Evolutionary conservation across 2,888 invertebrate genomes (phyloP), one percentile per base, ranked within the genome.

Genomic region (Noctua janthina): DNA sequence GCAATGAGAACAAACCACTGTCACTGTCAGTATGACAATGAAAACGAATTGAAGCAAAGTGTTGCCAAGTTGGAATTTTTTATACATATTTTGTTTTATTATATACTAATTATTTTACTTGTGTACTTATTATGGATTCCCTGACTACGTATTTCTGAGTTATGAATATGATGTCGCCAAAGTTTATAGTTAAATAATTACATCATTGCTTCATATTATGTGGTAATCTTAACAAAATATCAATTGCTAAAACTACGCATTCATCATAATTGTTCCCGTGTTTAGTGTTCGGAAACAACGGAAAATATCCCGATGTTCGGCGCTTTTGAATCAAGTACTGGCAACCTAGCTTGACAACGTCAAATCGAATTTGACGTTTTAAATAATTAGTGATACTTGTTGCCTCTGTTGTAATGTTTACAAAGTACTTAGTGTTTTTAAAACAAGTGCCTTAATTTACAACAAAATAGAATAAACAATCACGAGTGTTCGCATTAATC

Each of bases 401-500:
- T 96, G 87, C 90, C 80, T 78, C 83, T 81, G 78, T 76, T 84
- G 62, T 76, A 84, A 68, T 89, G 89, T 89, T 89, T 89, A 89
- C 87, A 83, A 85, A 87, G 74, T 88, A 39, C 39, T 39, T 39
- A 82, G 68, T 88, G 79, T 86, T 88, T 84, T 85, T 72, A 79
- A 81, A 87, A 87, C 88, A 90, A 90, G 83, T 87, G 82, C 82
- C 76, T 83, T 79, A 74, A 54, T 81, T 56, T 85, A 85, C 74
- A 86, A 81, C 79, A 82, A 76, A 82, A 76, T 83, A 87, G 54
- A 78, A 59, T 77, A 87, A 81, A 82, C 74, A 79, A 82, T 75
- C 79, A 80, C 62, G 71, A 62, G 78, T 81, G 85, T 81, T 86
- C 81, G 85, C 76, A 68, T 78, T 64, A 83, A 87, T 81, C 79